Base-by-base conservation (phyloP, 2,113 vertebrate genomes). In the Scolopax mira region DNA sequence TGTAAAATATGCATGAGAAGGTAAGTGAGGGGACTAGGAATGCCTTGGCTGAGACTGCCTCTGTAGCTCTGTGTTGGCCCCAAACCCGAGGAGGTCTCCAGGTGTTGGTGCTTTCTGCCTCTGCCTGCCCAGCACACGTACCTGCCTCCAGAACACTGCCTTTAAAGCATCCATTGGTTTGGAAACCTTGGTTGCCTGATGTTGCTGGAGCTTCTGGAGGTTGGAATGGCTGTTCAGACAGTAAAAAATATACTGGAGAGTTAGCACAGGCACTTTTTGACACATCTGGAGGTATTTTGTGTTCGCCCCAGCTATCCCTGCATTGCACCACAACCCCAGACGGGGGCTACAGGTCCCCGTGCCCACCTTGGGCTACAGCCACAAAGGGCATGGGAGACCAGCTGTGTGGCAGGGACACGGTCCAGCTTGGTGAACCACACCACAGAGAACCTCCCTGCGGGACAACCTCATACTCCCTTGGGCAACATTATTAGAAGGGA, bases 371-470 rank as follows among this genome's bases (percentile, higher is more conserved):
- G 60, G 23, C 46, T 46, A 9, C 11, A 61, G 73, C 65, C 35
- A 64, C 49, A 44, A n/a, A 44, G 35, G 61, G 65, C 3, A 4
- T 48, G 46, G 54, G 49, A 66, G 44, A 70, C 44, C 60, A 90
- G 64, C 48, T 7, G 1, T 5, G 1, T 3, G 2, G 7, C 73
- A 69, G 57, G 25, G 39, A 58, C 0, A 0, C 17, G 46, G 9
- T 44, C 18, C 60, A 9, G n/a, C 24, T 30, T 6, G 1, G n/a
- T 14, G 37, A 88, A 57, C 18, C 37, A 33, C 2, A 0, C 5
- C 7, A 2, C 77, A 78, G 77, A 71, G 72, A 84, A 84, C 27
- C 51, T 78, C 31, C 39, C 73, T 87, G 64, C 19, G 11, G 23
- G 30, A 48, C 58, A 69, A 51, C 46, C 58, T 72, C n/a, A 9